These are phyloP conservation scores for Heliothis virescens DNA, from an alignment of 1,140 invertebrate species.

Conservation along the genomic window DNA sequence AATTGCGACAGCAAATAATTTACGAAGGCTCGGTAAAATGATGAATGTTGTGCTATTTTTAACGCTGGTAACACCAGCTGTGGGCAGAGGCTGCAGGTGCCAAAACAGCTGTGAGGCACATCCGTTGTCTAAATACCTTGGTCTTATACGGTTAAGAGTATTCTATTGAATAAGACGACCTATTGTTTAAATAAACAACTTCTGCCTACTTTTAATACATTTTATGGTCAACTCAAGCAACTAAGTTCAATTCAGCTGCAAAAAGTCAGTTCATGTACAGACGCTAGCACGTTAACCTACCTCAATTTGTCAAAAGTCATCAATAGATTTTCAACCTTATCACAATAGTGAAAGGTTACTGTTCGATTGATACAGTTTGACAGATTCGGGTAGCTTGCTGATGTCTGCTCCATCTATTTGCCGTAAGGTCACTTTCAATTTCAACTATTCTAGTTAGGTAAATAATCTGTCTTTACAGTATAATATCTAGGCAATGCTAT, in stretches of 20 bases:
- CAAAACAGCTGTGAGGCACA: conserved; percentile 33
- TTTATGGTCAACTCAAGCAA: no score
- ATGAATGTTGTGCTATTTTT: conserved; percentile 36
- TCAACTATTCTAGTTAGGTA: background rate
- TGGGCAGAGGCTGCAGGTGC: conserved; percentile 20
- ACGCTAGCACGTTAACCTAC: no score
- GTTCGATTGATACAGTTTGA: no score
- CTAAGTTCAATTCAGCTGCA: no score
- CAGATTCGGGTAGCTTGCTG: no score
- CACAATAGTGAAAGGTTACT: no score
- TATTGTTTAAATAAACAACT: background rate
- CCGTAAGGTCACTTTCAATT: background rate
- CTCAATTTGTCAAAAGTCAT: no score
- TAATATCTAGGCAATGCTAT: conserved; percentile 1
- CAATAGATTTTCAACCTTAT: no score
- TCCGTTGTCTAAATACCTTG: conserved; percentile 19
- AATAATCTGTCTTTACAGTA: background rate
- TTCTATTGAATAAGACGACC: conserved; percentile 4
- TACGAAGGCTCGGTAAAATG: background rate
- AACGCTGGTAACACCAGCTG: conserved; percentile 32
- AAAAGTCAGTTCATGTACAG: no score
- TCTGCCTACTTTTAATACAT: background rate
- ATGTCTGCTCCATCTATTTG: no score
- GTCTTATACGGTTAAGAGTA: conserved; percentile 20
- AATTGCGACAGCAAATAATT: conserved; percentile 8